Percentiles rank a stretch among this genome's conserved stretches.
These are phyloP conservation scores for Fistularia tabacaria DNA, from an alignment of 2,797 vertebrate species.

Conservation along the genomic window DNA sequence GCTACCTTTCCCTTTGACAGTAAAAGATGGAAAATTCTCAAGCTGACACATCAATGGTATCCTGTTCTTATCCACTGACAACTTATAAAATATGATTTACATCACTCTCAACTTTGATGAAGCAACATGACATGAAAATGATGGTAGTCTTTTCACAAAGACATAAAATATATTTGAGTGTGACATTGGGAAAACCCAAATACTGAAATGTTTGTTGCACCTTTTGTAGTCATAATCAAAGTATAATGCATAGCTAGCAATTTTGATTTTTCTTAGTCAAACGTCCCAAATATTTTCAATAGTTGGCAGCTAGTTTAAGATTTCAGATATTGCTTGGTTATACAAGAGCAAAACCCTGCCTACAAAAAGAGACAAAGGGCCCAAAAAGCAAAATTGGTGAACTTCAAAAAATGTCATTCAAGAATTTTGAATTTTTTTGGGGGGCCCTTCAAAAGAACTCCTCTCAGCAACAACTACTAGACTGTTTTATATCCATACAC, in stretches of 20 bases:
- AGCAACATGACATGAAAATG: constrained; percentile 10
- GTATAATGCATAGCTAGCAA: too few species aligned
- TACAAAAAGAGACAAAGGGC: too few species aligned
- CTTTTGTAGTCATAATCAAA: too few species aligned
- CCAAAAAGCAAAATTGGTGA: constrained; percentile 13
- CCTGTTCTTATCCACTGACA: constrained; percentile 36
- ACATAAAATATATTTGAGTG: constrained; percentile 4
- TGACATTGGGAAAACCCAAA: constrained; percentile 10
- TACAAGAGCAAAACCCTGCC: neutral
- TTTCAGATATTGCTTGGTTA: too few species aligned
- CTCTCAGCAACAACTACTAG: too few species aligned
- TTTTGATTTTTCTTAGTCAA: too few species aligned
- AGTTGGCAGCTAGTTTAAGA: too few species aligned
- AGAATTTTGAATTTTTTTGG: too few species aligned
- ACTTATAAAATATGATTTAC: constrained; percentile 50
- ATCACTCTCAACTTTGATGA: constrained; percentile 35
- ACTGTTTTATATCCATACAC: too few species aligned
- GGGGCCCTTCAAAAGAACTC: neutral
- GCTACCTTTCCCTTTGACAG: constrained; percentile 36
- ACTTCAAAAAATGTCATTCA: constrained; percentile 16
- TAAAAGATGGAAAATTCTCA: constrained; percentile 37
- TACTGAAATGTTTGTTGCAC: too few species aligned
- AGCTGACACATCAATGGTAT: constrained; percentile 35
- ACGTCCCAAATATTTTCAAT: too few species aligned
- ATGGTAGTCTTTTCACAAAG: constrained; percentile 13